These are phyloP conservation scores for Trematomus bernacchii DNA, from an alignment of 2,797 vertebrate species.

Conservation along the genomic window DNA sequence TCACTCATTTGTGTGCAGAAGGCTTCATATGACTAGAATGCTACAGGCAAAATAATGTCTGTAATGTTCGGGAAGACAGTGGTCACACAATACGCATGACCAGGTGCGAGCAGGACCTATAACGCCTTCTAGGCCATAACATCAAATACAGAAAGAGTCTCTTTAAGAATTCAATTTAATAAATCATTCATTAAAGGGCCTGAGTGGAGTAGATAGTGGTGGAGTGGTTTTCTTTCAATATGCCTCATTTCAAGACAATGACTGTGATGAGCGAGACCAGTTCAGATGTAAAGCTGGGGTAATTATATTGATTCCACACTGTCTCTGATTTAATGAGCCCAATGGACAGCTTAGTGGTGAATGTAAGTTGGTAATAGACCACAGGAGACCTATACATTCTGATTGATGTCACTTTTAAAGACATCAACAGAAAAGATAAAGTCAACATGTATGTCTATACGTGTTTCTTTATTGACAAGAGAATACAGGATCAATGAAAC, in stretches of 20 bases:
- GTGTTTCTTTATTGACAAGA: conserved; percentile 1
- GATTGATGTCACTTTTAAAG: conserved; percentile 17
- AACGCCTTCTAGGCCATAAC: background rate
- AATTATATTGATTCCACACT: conserved; percentile 33
- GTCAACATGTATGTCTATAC: background rate
- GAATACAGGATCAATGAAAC: conserved; percentile 15
- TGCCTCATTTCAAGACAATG: too few species aligned
- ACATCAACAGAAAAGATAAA: conserved; percentile 1
- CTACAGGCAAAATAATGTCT: too few species aligned
- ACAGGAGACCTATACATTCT: background rate
- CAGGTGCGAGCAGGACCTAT: background rate
- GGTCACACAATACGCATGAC: too few species aligned
- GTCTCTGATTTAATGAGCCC: conserved; percentile 37
- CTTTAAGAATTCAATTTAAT: background rate
- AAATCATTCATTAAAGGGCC: background rate
- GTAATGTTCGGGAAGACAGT: too few species aligned
- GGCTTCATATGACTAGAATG: too few species aligned
- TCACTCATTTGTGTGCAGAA: too few species aligned
- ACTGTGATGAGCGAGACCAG: conserved; percentile 10
- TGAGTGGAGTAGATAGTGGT: conserved; percentile 10
- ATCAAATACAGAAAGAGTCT: background rate
- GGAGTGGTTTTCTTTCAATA: background rate
- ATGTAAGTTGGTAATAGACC: conserved; percentile 17
- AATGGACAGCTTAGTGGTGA: conserved; percentile 20
- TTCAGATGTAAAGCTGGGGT: conserved; percentile 37